Conservation (phyloP, 64 coral and sea anemone genomes). For the Exaiptasia diaphana region DNA sequence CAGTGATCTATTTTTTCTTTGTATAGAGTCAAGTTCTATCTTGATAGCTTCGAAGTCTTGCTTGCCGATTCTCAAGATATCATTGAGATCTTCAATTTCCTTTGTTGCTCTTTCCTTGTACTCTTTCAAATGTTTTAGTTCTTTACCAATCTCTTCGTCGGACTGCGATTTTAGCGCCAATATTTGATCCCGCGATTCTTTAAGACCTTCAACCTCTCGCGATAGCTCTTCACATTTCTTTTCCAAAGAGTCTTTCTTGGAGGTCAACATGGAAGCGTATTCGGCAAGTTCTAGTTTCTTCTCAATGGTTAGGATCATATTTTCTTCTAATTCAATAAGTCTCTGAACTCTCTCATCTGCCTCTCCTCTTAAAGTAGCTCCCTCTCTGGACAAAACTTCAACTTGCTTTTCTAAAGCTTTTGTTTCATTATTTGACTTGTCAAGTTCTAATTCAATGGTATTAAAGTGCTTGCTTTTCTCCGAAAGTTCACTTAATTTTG, state of each 20-base stretch:
- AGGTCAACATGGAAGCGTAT: background rate
- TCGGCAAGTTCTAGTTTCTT: slow-evolving; percentile 17
- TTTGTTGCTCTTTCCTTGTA: slow-evolving; percentile 15
- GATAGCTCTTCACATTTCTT: slow-evolving; percentile 5
- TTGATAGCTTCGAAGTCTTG: slow-evolving; percentile 38
- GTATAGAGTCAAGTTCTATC: slow-evolving; percentile 17
- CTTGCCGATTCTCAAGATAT: slow-evolving; percentile 23
- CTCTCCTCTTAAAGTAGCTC: slow-evolving; percentile 21
- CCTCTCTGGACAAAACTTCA: background rate
- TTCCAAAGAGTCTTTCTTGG: slow-evolving; percentile 8
- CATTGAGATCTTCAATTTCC: slow-evolving; percentile 8
- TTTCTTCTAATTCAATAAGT: background rate
- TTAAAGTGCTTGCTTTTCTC: slow-evolving; percentile 22
- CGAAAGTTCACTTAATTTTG: background rate
- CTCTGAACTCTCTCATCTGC: slow-evolving; percentile 48
- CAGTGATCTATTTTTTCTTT: slow-evolving; percentile 32
- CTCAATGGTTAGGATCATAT: slow-evolving; percentile 12
- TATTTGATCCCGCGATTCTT: background rate
- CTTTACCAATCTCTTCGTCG: background rate
- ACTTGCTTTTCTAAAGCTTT: slow-evolving; percentile 45
- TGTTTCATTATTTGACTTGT: slow-evolving; percentile 50
- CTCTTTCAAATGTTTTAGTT: background rate
- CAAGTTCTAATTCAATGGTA: slow-evolving; percentile 19
- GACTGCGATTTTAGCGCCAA: background rate
- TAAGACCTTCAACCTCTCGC: background rate